These are phyloP conservation scores for Drymodes brunneopygia DNA, from an alignment of 2,113 vertebrate species.

Conservation along the genomic window DNA sequence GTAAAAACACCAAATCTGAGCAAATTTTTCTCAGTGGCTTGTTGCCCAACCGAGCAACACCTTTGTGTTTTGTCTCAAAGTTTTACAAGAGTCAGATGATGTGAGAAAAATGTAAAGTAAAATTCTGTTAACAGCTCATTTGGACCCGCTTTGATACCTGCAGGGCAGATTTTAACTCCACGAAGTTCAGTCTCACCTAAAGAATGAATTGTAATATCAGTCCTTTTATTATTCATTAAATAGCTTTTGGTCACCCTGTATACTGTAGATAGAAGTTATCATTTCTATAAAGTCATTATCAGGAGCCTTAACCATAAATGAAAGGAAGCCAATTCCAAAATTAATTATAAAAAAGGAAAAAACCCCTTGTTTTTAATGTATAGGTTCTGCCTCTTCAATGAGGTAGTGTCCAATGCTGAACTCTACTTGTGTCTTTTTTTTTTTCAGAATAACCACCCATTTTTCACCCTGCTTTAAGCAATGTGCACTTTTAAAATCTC, in stretches of 20 bases:
- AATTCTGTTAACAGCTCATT: not conserved
- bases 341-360: not conserved
- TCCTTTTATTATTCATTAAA: not conserved
- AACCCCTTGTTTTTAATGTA: not conserved
- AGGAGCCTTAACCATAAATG: not conserved
- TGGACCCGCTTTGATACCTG: not conserved
- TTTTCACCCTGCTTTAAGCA: not conserved
- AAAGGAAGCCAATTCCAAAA: not conserved
- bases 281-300: not conserved
- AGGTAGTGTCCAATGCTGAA: not conserved
- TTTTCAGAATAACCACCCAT: not conserved
- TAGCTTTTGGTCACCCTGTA: not conserved
- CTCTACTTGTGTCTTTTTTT: not conserved
- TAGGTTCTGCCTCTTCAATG: not conserved
- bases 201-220: not conserved
- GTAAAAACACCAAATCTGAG: not conserved
- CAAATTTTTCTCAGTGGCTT: not conserved
- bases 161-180: not conserved
- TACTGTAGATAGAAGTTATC: not conserved
- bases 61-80: slow-evolving; percentile 31
- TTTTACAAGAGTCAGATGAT: not conserved
- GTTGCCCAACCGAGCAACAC: slow-evolving; percentile 8
- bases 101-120: not conserved
- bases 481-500: not conserved
- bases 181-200: not conserved